These are phyloP conservation scores for Kryptopterus vitreolus DNA, from an alignment of 2,797 vertebrate species.

Conservation along the genomic window DNA sequence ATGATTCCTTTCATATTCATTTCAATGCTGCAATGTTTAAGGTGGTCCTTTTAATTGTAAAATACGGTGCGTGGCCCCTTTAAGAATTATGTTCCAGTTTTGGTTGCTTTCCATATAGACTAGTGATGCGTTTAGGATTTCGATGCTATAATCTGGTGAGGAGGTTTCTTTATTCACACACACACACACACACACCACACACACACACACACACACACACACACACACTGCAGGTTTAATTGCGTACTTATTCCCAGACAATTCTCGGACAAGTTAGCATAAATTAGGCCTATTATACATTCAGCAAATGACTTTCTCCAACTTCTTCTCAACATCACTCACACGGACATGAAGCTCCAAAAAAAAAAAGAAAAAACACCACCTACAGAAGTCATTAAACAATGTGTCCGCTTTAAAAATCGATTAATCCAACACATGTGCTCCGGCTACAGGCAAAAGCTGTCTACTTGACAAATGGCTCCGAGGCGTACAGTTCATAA, in stretches of 20 bases:
- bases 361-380: background rate
- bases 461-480: constrained; percentile 30
- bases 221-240: background rate
- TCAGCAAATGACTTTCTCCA: constrained; percentile 2
- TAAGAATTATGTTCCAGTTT: no score
- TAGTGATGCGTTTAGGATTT: no score
- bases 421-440: constrained; percentile 20
- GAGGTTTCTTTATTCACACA: no score
- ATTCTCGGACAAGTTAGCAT: background rate
- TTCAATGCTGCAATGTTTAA: no score
- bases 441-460: constrained; percentile 21
- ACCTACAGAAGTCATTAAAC: constrained; percentile 21
- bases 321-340: background rate
- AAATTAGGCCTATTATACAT: background rate
- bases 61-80: no score
- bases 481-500: background rate
- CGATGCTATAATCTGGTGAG: no score
- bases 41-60: no score
- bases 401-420: constrained; percentile 23
- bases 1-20: no score
- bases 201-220: no score
- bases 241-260: no score
- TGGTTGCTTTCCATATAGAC: no score
- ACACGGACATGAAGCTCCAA: constrained; percentile 1
- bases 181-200: no score